phyloP scores from a whole-genome alignment of 2,888 invertebrate genomes.

The Rapana venosa region DNA sequence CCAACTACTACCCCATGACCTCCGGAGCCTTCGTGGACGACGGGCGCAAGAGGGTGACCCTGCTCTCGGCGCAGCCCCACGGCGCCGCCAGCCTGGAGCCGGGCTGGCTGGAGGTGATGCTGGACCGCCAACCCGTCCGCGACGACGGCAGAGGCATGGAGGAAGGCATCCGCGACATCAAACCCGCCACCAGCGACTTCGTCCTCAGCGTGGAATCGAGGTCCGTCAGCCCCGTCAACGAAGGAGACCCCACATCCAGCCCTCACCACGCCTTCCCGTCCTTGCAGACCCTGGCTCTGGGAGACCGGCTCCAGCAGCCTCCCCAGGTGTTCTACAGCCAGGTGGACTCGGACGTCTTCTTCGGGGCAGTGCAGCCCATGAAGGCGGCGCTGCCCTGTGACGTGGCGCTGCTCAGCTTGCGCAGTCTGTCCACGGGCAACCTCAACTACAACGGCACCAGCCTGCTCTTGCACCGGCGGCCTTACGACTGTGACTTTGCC shows the following conservation, averaged over 20 bases:
- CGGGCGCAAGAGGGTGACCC: conserved; percentile 60
- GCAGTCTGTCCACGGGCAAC: conserved; percentile 63
- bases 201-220: conserved; percentile 65
- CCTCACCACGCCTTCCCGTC: conserved; percentile 60
- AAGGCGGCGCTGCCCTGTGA: conserved; percentile 68
- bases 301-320: conserved; percentile 66
- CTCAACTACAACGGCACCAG: conserved; percentile 67
- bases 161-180: conserved; percentile 73
- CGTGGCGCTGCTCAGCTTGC: conserved; percentile 62
- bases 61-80: conserved; percentile 74
- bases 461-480: conserved; percentile 66
- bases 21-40: conserved; percentile 72
- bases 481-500: conserved; percentile 64
- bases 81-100: conserved; percentile 70
- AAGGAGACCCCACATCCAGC: not conserved
- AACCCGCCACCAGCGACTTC: conserved; percentile 65
- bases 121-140: conserved; percentile 72
- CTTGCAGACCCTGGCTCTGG: conserved; percentile 56
- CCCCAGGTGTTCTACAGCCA: conserved; percentile 59
- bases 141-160: conserved; percentile 75
- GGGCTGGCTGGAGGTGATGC: conserved; percentile 75
- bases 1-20: conserved; percentile 77
- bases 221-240: not conserved
- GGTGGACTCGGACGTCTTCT: conserved; percentile 60
- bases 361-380: conserved; percentile 54